Evolutionary conservation across 2,113 vertebrate genomes (phyloP).

Genomic region (Engystomops pustulosus): DNA sequence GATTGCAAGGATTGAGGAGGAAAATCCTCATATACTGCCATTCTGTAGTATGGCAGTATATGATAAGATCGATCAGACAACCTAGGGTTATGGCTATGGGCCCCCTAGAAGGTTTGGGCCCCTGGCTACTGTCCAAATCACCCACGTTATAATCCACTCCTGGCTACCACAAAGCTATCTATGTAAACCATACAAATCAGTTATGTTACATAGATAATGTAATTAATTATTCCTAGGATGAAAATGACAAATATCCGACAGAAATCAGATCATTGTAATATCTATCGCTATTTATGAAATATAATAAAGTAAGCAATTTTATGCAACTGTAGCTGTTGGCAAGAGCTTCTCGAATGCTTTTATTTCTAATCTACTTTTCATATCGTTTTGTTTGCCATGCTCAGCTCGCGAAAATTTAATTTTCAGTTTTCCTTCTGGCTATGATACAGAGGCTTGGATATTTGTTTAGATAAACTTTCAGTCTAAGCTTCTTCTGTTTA

Average conservation of each 20-base stretch:
- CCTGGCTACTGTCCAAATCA: too few relatives aligned
- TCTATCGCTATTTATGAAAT: constrained; percentile 50
- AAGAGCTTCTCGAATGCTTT: constrained; percentile 64
- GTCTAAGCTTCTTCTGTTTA: constrained; percentile 57
- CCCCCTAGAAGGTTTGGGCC: too few relatives aligned
- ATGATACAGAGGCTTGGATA: constrained; percentile 47
- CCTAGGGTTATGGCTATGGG: too few relatives aligned
- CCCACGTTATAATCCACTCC: too few relatives aligned
- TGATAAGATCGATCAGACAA: too few relatives aligned
- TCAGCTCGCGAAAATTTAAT: constrained; percentile 59
- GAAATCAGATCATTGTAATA: constrained; percentile 39
- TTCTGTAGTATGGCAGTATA: too few relatives aligned
- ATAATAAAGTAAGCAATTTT: constrained; percentile 56
- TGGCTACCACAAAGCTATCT: too few relatives aligned
- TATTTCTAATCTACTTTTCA: constrained; percentile 60
- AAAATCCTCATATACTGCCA: too few relatives aligned
- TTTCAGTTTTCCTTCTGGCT: constrained; percentile 61
- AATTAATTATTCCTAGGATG: constrained; percentile 39
- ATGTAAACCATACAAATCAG: background rate
- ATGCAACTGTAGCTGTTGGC: constrained; percentile 58
- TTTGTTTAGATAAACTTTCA: constrained; percentile 63
- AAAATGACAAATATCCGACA: constrained; percentile 44
- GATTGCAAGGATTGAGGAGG: too few relatives aligned
- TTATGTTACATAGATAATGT: constrained; percentile 1
- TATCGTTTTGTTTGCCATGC: constrained; percentile 60